phyloP scores from a whole-genome alignment of 2,888 invertebrate species.

The Neoscelio sp. region DNA sequence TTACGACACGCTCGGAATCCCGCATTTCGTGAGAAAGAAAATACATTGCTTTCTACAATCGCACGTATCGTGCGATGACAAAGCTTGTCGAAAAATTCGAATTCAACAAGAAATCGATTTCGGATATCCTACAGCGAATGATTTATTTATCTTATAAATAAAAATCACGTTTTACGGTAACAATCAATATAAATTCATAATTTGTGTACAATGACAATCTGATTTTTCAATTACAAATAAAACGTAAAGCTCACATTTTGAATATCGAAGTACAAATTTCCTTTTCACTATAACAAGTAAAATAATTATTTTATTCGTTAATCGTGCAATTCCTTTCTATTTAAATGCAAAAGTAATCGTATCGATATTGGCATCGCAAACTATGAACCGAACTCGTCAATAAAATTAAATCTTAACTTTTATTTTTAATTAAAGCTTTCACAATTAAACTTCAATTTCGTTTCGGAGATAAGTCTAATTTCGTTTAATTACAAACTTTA shows the following conservation, averaged over 20 bases:
- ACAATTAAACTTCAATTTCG: constrained; percentile 11
- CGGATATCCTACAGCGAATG: constrained; percentile 20
- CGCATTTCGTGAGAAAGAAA: constrained; percentile 68
- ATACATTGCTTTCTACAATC: constrained; percentile 57
- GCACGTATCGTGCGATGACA: constrained; percentile 60
- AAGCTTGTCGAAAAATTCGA: constrained; percentile 55
- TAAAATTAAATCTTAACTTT: constrained; percentile 1
- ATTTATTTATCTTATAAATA: constrained; percentile 54
- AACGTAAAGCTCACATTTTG: no score
- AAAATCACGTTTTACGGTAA: constrained; percentile 26
- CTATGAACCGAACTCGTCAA: not conserved
- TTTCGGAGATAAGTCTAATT: not conserved
- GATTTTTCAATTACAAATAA: no score
- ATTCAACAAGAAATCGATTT: constrained; percentile 47
- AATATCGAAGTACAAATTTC: no score
- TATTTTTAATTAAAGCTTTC: constrained; percentile 24
- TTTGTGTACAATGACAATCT: not conserved
- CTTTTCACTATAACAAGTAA: no score
- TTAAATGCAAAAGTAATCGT: constrained; percentile 2
- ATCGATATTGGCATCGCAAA: constrained; percentile 3
- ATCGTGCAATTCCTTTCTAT: no score
- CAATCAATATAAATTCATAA: constrained; percentile 26
- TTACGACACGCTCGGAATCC: constrained; percentile 73
- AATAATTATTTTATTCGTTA: no score
- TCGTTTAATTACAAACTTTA: constrained; percentile 5